Conservation (phyloP, 2,888 invertebrate species). For the Dasysyrphus tricinctus region DNA sequence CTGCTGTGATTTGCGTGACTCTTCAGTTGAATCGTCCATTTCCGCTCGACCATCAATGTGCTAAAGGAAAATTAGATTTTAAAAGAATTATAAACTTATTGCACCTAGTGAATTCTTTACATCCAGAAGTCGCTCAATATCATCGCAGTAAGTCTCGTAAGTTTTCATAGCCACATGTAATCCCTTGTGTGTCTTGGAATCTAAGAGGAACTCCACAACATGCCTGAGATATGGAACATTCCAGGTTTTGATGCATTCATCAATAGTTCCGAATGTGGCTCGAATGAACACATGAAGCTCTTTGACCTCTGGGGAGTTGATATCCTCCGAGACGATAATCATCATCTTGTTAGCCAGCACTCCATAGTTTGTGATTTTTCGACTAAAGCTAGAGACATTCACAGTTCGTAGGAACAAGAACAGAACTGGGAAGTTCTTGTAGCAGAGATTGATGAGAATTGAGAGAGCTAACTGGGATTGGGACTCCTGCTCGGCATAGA, state of each 20-base stretch:
- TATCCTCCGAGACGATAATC: slow-evolving; percentile 81
- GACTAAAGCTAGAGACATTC: slow-evolving; percentile 83
- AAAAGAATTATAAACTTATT: too few species aligned
- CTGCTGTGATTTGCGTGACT: slow-evolving; percentile 80
- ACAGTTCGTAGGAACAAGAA: slow-evolving; percentile 89
- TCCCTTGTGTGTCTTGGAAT: slow-evolving; percentile 79
- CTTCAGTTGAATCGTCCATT: slow-evolving; percentile 80
- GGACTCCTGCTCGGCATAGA: slow-evolving; percentile 83
- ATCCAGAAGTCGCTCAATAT: slow-evolving; percentile 80
- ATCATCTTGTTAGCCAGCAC: slow-evolving; percentile 82
- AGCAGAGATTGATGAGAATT: slow-evolving; percentile 91
- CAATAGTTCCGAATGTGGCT: slow-evolving; percentile 80
- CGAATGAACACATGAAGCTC: slow-evolving; percentile 81
- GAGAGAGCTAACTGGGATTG: slow-evolving; percentile 85
- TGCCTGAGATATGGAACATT: slow-evolving; percentile 81
- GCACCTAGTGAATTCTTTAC: slow-evolving; percentile 72
- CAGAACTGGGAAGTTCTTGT: slow-evolving; percentile 90
- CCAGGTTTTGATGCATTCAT: slow-evolving; percentile 80
- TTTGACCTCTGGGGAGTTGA: slow-evolving; percentile 79
- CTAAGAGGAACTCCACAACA: slow-evolving; percentile 81
- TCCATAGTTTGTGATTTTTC: slow-evolving; percentile 80
- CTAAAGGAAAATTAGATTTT: slow-evolving; percentile 60
- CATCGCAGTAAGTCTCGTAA: slow-evolving; percentile 79
- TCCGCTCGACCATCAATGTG: slow-evolving; percentile 77
- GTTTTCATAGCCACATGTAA: slow-evolving; percentile 80